phyloP scores from a whole-genome alignment of 2,888 invertebrate species.

The Sepioteuthis lessoniana region DNA sequence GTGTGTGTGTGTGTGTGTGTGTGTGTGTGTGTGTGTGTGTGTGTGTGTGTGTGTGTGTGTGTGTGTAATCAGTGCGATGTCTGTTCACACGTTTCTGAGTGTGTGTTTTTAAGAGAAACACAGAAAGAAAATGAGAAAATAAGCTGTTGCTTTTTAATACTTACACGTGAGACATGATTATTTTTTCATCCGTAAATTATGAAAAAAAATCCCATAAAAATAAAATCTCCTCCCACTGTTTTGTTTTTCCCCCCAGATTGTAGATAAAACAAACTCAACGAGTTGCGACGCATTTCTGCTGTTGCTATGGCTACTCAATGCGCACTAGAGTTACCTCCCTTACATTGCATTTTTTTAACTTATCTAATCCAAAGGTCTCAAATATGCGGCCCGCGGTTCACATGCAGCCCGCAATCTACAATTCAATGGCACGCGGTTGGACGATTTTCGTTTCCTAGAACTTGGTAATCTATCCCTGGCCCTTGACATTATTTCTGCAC shows the following conservation, averaged over 20 bases:
- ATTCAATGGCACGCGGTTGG: too few species aligned
- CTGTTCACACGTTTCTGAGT: background rate
- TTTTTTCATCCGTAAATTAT: background rate
- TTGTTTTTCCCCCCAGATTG: background rate
- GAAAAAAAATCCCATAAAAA: background rate
- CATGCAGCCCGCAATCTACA: too few species aligned
- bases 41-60: too few species aligned
- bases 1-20: too few species aligned
- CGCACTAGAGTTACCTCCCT: background rate
- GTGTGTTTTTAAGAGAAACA: background rate
- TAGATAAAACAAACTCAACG: background rate
- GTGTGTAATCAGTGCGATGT: too few species aligned
- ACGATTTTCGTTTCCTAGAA: too few species aligned
- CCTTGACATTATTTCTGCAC: too few species aligned
- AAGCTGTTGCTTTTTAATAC: background rate
- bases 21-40: too few species aligned
- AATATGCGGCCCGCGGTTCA: too few species aligned
- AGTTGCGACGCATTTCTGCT: background rate
- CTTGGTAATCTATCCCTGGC: too few species aligned
- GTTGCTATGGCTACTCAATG: background rate
- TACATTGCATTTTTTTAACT: background rate
- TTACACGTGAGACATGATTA: background rate
- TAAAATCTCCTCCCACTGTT: background rate
- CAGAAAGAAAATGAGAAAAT: background rate
- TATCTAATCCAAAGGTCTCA: too few species aligned